These are phyloP conservation scores for Eristalis arbustorum DNA, from an alignment of 2,888 invertebrate species.

Conservation along the genomic window DNA sequence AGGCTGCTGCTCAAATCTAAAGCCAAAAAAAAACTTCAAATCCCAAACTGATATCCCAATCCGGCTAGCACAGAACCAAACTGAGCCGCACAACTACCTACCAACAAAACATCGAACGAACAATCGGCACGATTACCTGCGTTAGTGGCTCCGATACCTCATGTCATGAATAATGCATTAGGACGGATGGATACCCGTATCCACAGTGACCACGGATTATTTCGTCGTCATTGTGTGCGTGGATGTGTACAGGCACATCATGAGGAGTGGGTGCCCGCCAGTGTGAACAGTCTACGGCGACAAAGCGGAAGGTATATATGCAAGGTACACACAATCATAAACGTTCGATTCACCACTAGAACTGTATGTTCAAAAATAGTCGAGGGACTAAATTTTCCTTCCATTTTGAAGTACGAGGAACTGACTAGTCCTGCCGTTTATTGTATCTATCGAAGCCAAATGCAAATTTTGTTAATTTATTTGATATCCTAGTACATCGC, in stretches of 20 bases:
- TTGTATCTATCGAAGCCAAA: not conserved
- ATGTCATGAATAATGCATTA: conserved; percentile 67
- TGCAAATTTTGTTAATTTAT: conserved; percentile 26
- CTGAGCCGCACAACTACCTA: conserved; percentile 1
- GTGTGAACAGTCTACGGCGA: not conserved
- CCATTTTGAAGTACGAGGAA: conserved; percentile 34
- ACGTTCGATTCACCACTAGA: not conserved
- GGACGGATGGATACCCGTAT: conserved; percentile 34
- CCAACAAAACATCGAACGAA: conserved; percentile 31
- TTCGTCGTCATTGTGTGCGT: not conserved
- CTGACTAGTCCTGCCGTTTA: conserved; percentile 31
- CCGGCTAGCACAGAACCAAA: conserved; percentile 41
- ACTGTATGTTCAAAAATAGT: not conserved
- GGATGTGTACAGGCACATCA: not conserved
- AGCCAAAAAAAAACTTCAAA: conserved; percentile 60
- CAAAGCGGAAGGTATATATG: conserved; percentile 35
- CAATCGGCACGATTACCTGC: conserved; percentile 67
- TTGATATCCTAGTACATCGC: not conserved
- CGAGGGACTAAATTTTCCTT: conserved; percentile 10
- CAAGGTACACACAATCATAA: not conserved
- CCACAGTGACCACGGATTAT: conserved; percentile 56
- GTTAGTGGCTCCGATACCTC: conserved; percentile 60
- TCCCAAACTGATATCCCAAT: conserved; percentile 67
- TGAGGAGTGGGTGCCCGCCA: not conserved
- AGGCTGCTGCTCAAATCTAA: conserved; percentile 21